Evolutionary conservation across 2,797 vertebrate genomes (phyloP).

Genomic region (Melanotaenia parkinsoni): DNA sequence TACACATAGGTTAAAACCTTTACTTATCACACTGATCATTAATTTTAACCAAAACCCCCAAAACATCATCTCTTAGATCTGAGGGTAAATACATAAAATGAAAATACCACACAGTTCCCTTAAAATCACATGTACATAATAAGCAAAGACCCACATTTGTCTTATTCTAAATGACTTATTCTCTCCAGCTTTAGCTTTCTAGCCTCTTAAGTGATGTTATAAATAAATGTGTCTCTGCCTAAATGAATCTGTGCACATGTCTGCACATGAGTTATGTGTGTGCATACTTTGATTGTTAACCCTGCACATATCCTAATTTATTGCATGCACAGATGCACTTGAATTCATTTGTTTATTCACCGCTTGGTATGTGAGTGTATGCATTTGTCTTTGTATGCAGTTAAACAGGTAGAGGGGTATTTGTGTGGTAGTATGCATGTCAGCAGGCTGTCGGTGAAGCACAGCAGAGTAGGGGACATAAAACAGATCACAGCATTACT

Average conservation of each 20-base stretch:
- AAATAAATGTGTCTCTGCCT: neutral
- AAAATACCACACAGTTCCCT: neutral
- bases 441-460: conserved; percentile 47
- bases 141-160: neutral
- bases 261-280: neutral
- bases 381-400: conserved; percentile 22
- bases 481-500: conserved; percentile 76
- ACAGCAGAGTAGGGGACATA: conserved; percentile 63
- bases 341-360: conserved; percentile 7
- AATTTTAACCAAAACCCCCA: neutral
- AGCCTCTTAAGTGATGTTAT: conserved; percentile 1
- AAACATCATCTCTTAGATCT: neutral
- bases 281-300: neutral
- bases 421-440: conserved; percentile 24
- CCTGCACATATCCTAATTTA: conserved; percentile 10
- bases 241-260: conserved; percentile 11
- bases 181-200: conserved; percentile 2
- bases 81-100: neutral
- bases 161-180: neutral
- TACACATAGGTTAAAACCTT: neutral
- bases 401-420: conserved; percentile 12
- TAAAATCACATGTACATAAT: conserved; percentile 5
- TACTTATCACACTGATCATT: too few species aligned
- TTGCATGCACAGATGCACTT: conserved; percentile 18
- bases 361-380: neutral